A percentile compares a stretch with the other conserved stretches of the same genome.
phyloP scores from a whole-genome alignment of 2,888 invertebrate species.

The Nephrotoma flavescens region DNA sequence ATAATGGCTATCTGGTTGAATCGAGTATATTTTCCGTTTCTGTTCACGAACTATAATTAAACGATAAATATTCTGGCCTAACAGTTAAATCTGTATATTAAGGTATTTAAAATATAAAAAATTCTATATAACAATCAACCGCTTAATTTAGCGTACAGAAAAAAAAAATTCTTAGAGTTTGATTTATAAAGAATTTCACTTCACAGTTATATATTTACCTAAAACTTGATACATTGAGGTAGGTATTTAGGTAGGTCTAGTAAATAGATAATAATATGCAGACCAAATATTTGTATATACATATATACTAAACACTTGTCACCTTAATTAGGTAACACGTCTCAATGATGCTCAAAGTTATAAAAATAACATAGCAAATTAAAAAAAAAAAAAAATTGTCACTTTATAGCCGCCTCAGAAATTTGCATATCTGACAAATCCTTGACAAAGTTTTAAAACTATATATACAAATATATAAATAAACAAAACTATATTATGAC shows the following conservation, averaged over 20 bases:
- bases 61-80: background rate
- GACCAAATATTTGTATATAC: background rate
- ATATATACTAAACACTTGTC: background rate
- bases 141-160: background rate
- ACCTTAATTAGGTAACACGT: background rate
- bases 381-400: background rate
- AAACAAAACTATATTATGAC: background rate
- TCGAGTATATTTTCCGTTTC: too few relatives aligned
- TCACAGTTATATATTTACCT: background rate
- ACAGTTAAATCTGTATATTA: background rate
- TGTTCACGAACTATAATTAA: too few relatives aligned
- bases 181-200: background rate
- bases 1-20: background rate
- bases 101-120: background rate
- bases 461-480: background rate
- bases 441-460: background rate
- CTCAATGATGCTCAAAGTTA: background rate
- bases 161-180: background rate
- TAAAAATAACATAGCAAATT: background rate
- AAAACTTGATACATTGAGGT: background rate
- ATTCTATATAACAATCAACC: background rate
- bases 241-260: background rate
- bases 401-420: background rate
- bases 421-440: background rate
- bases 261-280: background rate